Percentiles rank a stretch among this genome's conserved stretches.
phyloP scores from a whole-genome alignment of 2,113 vertebrate species.

The Xyrauchen texanus region DNA sequence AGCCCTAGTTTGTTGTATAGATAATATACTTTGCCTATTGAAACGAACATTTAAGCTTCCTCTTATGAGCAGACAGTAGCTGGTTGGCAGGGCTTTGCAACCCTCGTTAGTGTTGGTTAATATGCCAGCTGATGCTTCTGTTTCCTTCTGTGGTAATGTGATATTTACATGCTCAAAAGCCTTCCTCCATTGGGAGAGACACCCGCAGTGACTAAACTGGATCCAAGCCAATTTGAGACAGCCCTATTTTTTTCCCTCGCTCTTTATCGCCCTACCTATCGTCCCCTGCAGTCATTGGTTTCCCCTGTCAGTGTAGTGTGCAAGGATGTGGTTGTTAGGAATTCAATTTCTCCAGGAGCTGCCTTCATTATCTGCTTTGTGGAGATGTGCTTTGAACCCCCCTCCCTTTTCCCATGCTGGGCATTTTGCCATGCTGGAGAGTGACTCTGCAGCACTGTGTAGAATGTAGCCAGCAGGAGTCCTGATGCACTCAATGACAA shows the following conservation, averaged over 20 bases:
- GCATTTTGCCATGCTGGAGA: conserved; percentile 72
- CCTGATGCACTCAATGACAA: conserved; percentile 47
- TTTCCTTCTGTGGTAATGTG: conserved; percentile 80
- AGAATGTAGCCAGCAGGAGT: conserved; percentile 69
- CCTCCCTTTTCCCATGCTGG: conserved; percentile 60
- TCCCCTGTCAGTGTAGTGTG: conserved; percentile 62
- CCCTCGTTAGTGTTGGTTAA: conserved; percentile 69
- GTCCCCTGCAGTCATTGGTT: conserved; percentile 59
- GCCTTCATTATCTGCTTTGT: conserved; percentile 56
- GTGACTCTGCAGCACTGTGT: conserved; percentile 73
- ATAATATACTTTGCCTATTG: neutral
- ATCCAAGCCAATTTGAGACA: conserved; percentile 67
- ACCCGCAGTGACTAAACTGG: conserved; percentile 64
- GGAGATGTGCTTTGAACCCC: conserved; percentile 34
- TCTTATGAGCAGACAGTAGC: too few relatives aligned
- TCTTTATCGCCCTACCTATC: conserved; percentile 13
- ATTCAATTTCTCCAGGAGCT: conserved; percentile 59
- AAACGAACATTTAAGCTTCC: too few relatives aligned
- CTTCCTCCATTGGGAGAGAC: conserved; percentile 67
- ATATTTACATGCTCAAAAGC: conserved; percentile 79
- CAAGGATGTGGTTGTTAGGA: conserved; percentile 47
- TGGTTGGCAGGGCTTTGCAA: conserved; percentile 58
- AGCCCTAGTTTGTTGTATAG: neutral
- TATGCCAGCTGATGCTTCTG: conserved; percentile 69
- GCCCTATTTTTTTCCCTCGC: conserved; percentile 32